phyloP scores from a whole-genome alignment of 2,888 invertebrate species.

The Plagiodera versicolora region DNA sequence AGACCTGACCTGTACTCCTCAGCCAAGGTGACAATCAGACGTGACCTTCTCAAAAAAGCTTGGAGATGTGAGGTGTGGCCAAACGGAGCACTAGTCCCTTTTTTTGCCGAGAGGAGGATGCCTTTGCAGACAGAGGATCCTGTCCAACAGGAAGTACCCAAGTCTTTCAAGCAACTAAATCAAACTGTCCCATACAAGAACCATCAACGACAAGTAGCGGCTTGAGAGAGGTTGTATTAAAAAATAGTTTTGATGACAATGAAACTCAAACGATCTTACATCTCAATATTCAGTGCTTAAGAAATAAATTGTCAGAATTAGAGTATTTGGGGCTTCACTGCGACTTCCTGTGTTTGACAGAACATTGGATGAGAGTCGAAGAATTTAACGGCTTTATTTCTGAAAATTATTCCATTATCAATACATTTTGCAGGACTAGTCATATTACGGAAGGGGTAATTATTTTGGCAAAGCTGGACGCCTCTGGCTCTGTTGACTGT shows the following conservation, averaged over 20 bases:
- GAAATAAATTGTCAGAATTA: conserved; percentile 5
- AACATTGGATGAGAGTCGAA: conserved; percentile 4
- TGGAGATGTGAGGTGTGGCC: no score
- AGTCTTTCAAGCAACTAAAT: conserved; percentile 2
- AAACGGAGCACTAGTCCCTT: no score
- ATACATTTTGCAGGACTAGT: conserved; percentile 3
- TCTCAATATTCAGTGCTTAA: conserved; percentile 10
- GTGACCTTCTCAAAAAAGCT: no score
- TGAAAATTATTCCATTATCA: conserved; percentile 5
- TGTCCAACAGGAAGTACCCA: conserved; percentile 8
- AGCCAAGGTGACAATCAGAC: no score
- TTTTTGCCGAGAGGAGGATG: no score
- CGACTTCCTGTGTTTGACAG: conserved; percentile 6
- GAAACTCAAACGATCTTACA: conserved; percentile 1
- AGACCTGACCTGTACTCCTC: no score
- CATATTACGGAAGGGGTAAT: conserved; percentile 5
- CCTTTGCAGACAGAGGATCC: conserved; percentile 5
- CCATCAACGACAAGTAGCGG: conserved; percentile 4
- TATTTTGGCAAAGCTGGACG: not conserved
- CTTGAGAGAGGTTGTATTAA: conserved; percentile 9
- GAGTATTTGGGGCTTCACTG: conserved; percentile 4
- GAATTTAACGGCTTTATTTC: conserved; percentile 4
- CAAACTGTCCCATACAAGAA: conserved; percentile 3
- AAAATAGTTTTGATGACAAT: no score
- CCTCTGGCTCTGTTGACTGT: conserved; percentile 9